Percentiles rank a stretch among this genome's conserved stretches.
Evolutionary conservation across 35 echinoderm and acorn worm genomes (phyloP).

Genomic region (Diadema setosum): DNA sequence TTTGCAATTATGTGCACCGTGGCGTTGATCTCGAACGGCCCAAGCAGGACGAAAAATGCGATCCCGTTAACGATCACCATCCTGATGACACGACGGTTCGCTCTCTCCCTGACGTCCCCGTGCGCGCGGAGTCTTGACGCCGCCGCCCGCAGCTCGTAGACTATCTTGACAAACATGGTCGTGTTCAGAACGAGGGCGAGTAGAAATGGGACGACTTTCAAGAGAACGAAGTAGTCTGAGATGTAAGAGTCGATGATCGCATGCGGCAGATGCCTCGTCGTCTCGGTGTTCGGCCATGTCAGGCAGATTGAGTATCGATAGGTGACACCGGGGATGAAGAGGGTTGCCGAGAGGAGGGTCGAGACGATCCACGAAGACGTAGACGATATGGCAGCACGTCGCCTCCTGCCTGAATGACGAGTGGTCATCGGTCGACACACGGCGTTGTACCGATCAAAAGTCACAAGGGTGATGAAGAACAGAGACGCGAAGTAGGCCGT

Average conservation of each 20-base stretch:
- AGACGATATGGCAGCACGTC: too few relatives aligned
- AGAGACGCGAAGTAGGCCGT: slow-evolving; percentile 11
- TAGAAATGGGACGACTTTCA: background rate
- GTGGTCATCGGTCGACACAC: too few relatives aligned
- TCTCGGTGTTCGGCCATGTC: too few relatives aligned
- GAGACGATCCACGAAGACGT: too few relatives aligned
- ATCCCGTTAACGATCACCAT: slow-evolving; percentile 30
- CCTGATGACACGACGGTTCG: slow-evolving; percentile 7
- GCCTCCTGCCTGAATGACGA: too few relatives aligned
- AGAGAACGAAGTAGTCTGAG: background rate
- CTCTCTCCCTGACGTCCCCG: background rate
- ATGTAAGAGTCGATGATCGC: slow-evolving; percentile 37
- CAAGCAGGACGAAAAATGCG: slow-evolving; percentile 32
- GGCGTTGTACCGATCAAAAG: too few relatives aligned
- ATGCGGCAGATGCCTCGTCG: too few relatives aligned
- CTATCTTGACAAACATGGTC: slow-evolving; percentile 27
- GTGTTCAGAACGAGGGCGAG: background rate
- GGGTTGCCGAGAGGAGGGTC: too few relatives aligned
- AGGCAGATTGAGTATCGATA: too few relatives aligned
- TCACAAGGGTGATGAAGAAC: slow-evolving; percentile 16
- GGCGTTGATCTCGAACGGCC: slow-evolving; percentile 14
- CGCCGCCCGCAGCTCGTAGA: slow-evolving; percentile 18
- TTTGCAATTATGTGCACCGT: too few relatives aligned
- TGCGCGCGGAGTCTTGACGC: background rate
- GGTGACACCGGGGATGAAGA: too few relatives aligned